phyloP scores from a whole-genome alignment of 2,113 vertebrate species.

The Cheilinus undulatus region DNA sequence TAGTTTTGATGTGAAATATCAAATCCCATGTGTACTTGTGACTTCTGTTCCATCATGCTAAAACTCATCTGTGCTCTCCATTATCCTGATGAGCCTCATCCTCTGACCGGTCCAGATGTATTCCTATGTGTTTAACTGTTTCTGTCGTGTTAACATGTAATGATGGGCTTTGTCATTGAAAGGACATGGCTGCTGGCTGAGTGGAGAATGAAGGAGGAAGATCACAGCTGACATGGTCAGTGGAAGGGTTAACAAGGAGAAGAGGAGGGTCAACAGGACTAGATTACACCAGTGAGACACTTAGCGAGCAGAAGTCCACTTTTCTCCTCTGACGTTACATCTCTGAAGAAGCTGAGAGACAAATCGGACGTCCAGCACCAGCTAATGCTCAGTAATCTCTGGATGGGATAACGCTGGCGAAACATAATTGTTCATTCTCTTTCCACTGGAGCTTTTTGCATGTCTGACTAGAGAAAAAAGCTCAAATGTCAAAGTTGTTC shows the following conservation, averaged over 20 bases:
- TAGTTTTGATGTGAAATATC: too few species aligned
- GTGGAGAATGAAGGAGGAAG: background rate
- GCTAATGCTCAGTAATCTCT: slow-evolving; percentile 1
- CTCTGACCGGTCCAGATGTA: too few species aligned
- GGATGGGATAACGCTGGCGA: slow-evolving; percentile 1
- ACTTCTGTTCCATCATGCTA: background rate
- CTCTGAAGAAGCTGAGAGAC: slow-evolving; percentile 12
- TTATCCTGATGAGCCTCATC: too few species aligned
- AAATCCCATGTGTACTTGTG: too few species aligned
- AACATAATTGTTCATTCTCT: background rate
- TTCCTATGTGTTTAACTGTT: too few species aligned
- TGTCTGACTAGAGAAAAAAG: background rate
- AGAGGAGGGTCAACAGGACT: slow-evolving; percentile 40
- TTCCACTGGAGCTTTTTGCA: background rate
- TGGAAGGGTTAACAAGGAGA: slow-evolving; percentile 36
- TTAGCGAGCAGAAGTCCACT: slow-evolving; percentile 18
- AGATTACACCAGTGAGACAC: slow-evolving; percentile 28
- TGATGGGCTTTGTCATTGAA: background rate
- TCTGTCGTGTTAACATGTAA: background rate
- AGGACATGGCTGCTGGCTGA: background rate
- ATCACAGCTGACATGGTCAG: slow-evolving; percentile 3
- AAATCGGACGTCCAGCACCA: background rate
- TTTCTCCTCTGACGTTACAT: slow-evolving; percentile 20
- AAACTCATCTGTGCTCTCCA: background rate
- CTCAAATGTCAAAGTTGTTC: slow-evolving; percentile 13